Percentiles rank a stretch among this genome's conserved stretches.
Evolutionary conservation across 2,113 vertebrate species (phyloP).

Genomic region (Macheiramphus alcinus): DNA sequence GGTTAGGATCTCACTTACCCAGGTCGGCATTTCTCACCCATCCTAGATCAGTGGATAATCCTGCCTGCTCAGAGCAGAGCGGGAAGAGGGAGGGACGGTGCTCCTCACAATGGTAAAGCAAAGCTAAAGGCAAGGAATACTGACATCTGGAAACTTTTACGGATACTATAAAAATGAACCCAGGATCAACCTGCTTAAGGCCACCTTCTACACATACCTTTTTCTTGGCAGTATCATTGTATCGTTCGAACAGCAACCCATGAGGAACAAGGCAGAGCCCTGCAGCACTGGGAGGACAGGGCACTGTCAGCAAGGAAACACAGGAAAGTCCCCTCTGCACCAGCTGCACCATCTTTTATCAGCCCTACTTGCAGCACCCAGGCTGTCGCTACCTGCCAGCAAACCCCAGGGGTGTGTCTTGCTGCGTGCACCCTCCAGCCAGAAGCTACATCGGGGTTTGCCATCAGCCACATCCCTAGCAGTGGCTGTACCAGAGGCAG

Average conservation of each 20-base stretch:
- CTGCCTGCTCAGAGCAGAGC: background rate
- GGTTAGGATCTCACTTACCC: background rate
- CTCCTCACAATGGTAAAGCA: background rate
- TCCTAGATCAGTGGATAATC: background rate
- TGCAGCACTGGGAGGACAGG: too few relatives aligned
- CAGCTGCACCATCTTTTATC: too few relatives aligned
- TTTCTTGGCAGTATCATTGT: background rate
- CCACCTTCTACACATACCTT: background rate
- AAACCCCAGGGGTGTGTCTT: rapidly evolving
- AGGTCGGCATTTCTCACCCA: rapidly evolving
- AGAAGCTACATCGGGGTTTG: rapidly evolving
- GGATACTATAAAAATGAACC: background rate
- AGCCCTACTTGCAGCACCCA: rapidly evolving
- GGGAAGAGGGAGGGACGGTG: background rate
- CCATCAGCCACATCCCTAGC: background rate
- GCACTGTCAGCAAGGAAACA: background rate
- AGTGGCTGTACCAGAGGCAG: background rate
- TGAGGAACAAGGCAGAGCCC: background rate
- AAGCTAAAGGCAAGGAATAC: background rate
- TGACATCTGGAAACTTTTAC: background rate
- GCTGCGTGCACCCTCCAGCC: rapidly evolving
- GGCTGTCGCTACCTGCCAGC: background rate
- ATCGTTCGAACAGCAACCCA: background rate
- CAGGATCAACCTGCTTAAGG: background rate
- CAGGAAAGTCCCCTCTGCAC: background rate